phyloP scores from a whole-genome alignment of 2,113 vertebrate genomes.

The Elaphurus davidianus region DNA sequence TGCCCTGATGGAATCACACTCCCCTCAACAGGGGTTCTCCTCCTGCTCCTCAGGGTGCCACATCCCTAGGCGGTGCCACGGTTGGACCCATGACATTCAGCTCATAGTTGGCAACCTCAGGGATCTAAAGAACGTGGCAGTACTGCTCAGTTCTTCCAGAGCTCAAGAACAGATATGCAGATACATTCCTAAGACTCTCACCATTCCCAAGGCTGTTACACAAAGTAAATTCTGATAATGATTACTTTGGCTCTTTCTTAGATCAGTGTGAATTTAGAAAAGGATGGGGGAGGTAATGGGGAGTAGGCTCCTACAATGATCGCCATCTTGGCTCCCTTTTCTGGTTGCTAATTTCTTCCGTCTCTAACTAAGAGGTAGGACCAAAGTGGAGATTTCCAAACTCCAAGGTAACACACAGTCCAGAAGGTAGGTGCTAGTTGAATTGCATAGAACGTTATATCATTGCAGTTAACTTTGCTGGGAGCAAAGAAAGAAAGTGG shows the following conservation, averaged over 20 bases:
- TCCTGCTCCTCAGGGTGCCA: not conserved
- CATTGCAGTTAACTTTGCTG: not conserved
- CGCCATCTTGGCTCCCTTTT: not conserved
- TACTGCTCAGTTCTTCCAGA: not conserved
- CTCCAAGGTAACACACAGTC: not conserved
- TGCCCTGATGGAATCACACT: accelerated
- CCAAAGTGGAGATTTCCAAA: not conserved
- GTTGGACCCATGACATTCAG: not conserved
- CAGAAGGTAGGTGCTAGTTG: not conserved
- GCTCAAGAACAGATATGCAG: not conserved
- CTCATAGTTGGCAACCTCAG: not conserved
- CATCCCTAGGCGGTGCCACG: accelerated
- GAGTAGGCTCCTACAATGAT: not conserved
- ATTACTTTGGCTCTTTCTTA: not conserved
- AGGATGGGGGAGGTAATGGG: not conserved
- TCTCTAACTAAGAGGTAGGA: not conserved
- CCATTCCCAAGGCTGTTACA: not conserved
- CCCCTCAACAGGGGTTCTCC: not conserved
- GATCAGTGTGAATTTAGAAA: not conserved
- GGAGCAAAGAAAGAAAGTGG: not conserved
- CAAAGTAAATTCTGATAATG: not conserved
- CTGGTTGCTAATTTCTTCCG: not conserved
- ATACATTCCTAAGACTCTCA: not conserved
- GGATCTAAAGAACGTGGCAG: not conserved
- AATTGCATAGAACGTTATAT: not conserved